Evolutionary conservation across 2,113 vertebrate species (phyloP).

Genomic region (Gobiocypris rarus): DNA sequence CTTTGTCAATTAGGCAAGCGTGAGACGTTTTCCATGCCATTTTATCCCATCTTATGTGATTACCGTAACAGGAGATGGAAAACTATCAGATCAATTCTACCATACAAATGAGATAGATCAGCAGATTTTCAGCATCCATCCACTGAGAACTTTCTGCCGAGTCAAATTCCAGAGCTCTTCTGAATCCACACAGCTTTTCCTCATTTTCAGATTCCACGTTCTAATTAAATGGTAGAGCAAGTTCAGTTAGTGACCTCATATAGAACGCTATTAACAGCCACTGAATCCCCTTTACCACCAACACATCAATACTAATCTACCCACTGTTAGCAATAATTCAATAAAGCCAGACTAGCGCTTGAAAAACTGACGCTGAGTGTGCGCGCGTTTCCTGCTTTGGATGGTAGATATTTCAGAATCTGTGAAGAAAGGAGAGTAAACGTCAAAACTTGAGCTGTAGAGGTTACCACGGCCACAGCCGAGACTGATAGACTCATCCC

Average conservation of each 20-base stretch:
- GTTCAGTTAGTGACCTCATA: constrained; percentile 23
- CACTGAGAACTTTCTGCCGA: not conserved
- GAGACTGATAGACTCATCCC: not conserved
- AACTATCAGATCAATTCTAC: not conserved
- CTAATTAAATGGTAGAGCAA: constrained; percentile 51
- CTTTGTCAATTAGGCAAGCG: not conserved
- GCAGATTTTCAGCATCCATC: not conserved
- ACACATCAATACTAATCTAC: constrained; percentile 76
- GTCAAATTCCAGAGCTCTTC: not conserved
- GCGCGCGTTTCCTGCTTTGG: constrained; percentile 50
- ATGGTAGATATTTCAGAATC: constrained; percentile 26
- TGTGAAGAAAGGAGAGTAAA: not conserved
- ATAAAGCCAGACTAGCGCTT: constrained; percentile 63
- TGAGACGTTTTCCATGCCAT: not conserved
- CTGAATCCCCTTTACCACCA: not conserved
- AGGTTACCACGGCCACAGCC: not conserved
- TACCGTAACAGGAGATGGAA: too few species aligned
- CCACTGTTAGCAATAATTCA: constrained; percentile 82
- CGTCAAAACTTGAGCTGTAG: constrained; percentile 1
- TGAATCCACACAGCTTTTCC: not conserved
- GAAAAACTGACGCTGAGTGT: constrained; percentile 8
- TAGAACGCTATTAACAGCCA: constrained; percentile 65
- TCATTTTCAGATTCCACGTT: not conserved
- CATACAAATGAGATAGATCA: not conserved
- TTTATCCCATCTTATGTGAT: not conserved